Evolutionary conservation across 2,888 invertebrate genomes (phyloP).

Genomic region (Eugnorisma glareosa): DNA sequence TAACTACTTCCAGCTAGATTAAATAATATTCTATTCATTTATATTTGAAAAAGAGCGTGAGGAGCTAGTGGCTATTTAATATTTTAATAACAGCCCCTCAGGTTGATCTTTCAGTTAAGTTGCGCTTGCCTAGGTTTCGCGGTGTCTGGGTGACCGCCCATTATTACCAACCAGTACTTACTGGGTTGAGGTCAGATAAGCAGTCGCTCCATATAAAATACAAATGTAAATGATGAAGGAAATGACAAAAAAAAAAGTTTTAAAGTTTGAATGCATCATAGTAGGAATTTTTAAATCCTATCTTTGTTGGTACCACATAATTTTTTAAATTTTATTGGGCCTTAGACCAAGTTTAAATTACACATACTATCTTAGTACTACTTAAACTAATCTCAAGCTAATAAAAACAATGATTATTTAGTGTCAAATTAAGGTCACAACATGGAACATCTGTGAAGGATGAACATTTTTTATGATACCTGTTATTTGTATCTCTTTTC

Average conservation of each 20-base stretch:
- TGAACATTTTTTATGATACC: not conserved
- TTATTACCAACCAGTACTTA: too few relatives aligned
- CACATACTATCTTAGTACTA: not conserved
- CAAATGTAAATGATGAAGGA: too few relatives aligned
- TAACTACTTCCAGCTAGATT: not conserved
- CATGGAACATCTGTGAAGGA: not conserved
- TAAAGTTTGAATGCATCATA: not conserved
- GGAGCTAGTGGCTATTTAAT: not conserved
- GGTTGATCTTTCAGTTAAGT: not conserved
- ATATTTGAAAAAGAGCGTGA: not conserved
- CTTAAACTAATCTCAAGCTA: not conserved
- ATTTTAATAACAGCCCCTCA: not conserved
- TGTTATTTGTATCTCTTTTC: not conserved
- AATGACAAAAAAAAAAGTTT: too few relatives aligned
- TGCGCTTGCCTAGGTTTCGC: not conserved
- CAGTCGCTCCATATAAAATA: too few relatives aligned
- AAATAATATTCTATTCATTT: not conserved
- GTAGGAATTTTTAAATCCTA: not conserved
- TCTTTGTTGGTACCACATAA: too few relatives aligned
- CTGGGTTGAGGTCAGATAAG: too few relatives aligned
- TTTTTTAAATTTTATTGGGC: not conserved
- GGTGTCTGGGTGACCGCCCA: not conserved
- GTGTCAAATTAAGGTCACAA: not conserved
- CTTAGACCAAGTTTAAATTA: not conserved
- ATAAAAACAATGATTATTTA: not conserved